phyloP scores from a whole-genome alignment of 2,888 invertebrate species.

The Sinodicranocentrus sp. region DNA sequence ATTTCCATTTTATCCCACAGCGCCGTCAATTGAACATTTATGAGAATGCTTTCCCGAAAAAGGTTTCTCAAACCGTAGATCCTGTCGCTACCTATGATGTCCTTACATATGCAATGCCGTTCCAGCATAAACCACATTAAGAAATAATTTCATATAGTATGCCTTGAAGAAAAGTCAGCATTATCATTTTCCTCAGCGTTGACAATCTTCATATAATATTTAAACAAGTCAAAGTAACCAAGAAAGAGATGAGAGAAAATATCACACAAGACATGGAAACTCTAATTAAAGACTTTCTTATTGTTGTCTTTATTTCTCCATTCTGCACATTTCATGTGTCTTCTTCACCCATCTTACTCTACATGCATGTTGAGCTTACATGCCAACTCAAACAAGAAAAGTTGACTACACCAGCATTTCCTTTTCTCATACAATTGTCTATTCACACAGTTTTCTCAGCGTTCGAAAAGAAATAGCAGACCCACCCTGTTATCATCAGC shows the following conservation, averaged over 20 bases:
- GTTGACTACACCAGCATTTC: slow-evolving; percentile 5
- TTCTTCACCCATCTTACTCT: too few species aligned
- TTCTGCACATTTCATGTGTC: neutral
- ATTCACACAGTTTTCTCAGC: neutral
- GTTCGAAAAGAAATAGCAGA: neutral
- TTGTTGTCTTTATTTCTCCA: slow-evolving; percentile 13
- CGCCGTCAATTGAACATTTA: neutral
- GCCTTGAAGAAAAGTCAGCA: too few species aligned
- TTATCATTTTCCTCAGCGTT: too few species aligned
- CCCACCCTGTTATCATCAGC: neutral
- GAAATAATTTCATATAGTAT: too few species aligned
- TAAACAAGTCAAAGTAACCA: too few species aligned
- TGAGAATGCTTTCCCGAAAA: too few species aligned
- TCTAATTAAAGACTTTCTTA: slow-evolving; percentile 16
- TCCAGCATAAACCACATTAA: too few species aligned
- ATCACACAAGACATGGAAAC: slow-evolving; percentile 3
- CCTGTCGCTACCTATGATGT: too few species aligned
- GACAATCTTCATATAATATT: too few species aligned
- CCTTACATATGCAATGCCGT: too few species aligned
- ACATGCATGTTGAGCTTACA: neutral
- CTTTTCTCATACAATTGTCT: neutral
- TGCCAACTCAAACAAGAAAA: neutral
- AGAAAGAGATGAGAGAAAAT: neutral
- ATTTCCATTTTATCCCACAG: slow-evolving; percentile 36
- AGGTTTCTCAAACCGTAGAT: too few species aligned